phyloP scores from a whole-genome alignment of 1,140 invertebrate genomes.

The Akabosia matsudoensis region DNA sequence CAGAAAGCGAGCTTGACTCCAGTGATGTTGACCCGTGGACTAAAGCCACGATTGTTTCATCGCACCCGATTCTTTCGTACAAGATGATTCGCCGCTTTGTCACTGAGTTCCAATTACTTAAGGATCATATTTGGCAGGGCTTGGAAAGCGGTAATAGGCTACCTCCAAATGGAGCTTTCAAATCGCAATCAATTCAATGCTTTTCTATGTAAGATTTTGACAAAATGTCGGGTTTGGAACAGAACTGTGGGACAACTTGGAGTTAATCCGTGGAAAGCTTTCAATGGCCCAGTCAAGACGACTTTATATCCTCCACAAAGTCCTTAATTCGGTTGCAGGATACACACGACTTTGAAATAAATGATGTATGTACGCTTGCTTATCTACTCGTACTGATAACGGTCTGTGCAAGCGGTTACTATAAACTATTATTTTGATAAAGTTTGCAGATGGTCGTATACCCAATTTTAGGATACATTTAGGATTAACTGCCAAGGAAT shows the following conservation, averaged over 20 bases:
- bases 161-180: background rate
- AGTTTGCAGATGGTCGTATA: background rate
- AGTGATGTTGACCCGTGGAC: background rate
- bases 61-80: background rate
- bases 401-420: background rate
- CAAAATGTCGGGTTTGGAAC: background rate
- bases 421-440: background rate
- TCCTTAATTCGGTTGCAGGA: background rate
- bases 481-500: background rate
- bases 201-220: background rate
- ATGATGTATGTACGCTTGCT: background rate
- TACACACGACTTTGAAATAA: conserved; percentile 1
- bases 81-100: background rate
- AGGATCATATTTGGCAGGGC: conserved; percentile 12
- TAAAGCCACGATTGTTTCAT: background rate
- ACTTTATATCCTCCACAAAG: background rate
- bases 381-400: background rate
- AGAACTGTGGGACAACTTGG: background rate
- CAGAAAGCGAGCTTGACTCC: background rate
- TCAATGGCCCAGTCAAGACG: background rate
- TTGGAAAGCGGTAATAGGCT: background rate
- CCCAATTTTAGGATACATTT: background rate
- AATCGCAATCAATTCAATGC: background rate
- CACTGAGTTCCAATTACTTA: background rate
- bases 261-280: background rate